A percentile compares a stretch with the other conserved stretches of the same genome.
Conservation (phyloP, 2,113 vertebrate genomes). For the Diphyllodes magnificus region DNA sequence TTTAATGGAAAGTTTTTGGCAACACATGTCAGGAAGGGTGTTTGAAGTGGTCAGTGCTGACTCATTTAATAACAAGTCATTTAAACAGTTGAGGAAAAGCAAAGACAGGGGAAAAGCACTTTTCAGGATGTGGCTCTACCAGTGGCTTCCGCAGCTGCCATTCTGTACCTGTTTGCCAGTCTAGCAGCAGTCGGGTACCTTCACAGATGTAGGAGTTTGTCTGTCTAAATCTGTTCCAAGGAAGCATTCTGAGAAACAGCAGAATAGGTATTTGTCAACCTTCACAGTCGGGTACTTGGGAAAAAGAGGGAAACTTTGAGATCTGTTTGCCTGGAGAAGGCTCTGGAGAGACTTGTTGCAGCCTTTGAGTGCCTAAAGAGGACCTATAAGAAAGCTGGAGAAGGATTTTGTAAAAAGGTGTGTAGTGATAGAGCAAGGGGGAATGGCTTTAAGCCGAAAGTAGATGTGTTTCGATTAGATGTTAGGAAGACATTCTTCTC, state of each 20-base stretch:
- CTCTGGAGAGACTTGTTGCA: not conserved
- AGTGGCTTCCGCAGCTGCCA: not conserved
- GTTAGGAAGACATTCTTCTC: not conserved
- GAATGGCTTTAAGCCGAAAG: not conserved
- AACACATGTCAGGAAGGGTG: not conserved
- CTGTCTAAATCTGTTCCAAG: not conserved
- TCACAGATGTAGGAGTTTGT: not conserved
- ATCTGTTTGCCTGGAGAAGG: not conserved
- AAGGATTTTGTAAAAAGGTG: not conserved
- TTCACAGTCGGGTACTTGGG: not conserved
- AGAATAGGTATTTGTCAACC: not conserved
- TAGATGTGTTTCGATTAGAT: not conserved
- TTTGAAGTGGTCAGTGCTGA: constrained; percentile 30
- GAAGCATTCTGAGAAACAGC: not conserved
- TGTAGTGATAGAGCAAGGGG: not conserved
- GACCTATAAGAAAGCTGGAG: not conserved
- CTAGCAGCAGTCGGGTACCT: not conserved
- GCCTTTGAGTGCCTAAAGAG: not conserved
- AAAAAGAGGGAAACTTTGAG: not conserved
- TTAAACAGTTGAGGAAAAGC: constrained; percentile 5
- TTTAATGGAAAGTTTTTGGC: constrained; percentile 23
- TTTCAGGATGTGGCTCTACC: constrained; percentile 30
- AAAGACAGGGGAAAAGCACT: not conserved
- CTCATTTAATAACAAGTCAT: constrained; percentile 28
- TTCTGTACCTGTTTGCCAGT: not conserved